Base-by-base conservation (phyloP, 2,888 invertebrate genomes). In the Andrena bucephala region DNA sequence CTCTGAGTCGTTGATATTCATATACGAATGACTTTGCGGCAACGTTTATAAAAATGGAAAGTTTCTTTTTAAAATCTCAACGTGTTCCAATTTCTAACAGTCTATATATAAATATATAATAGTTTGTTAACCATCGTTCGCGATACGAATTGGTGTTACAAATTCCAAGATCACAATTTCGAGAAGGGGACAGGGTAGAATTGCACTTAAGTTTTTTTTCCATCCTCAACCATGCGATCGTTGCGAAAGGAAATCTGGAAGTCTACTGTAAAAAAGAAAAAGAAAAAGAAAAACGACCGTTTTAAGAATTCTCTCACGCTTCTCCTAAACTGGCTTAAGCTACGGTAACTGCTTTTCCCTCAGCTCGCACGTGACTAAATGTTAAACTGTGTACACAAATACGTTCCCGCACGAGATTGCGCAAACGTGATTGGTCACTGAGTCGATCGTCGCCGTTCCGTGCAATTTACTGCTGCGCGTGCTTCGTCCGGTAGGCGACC, bases 401-500 rank as follows among this genome's bases (percentile, higher is more conserved):
- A 83, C 75, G 78, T 78, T 69, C 20, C 52, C 62, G 48, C 42
- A 50, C 33, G 65, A 78, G 87, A 85, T 86, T 77, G 72, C 66
- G 77, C 33, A 67, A 31, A 68, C 42, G 67, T 59, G 65, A 83
- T 84, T 86, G 72, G 83, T 92, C 90, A 92, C 83, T 92, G 91
- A 78, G 90, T 88, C 48, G 93, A 92, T 81, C 91, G 88, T 70
- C 89, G 92, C 71, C 91, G 91, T 82, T 93, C 92, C 59, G 86
- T 90, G 60, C 88, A 90, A 89, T 92, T 93, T 24, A 97, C 96
- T 29, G 98, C 97, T 91, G 96, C 96, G 73, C 96, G 95, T 27
- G 98, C 98, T 95, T 99, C 99, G 80, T 98, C 98, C 10, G 98
- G 97, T 91, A 99, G 95, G 77, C 96, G 96, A 92, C 97, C 96